Percentiles rank a stretch among this genome's conserved stretches.
phyloP scores from a whole-genome alignment of 1,140 invertebrate species.

The Drosophila lini region DNA sequence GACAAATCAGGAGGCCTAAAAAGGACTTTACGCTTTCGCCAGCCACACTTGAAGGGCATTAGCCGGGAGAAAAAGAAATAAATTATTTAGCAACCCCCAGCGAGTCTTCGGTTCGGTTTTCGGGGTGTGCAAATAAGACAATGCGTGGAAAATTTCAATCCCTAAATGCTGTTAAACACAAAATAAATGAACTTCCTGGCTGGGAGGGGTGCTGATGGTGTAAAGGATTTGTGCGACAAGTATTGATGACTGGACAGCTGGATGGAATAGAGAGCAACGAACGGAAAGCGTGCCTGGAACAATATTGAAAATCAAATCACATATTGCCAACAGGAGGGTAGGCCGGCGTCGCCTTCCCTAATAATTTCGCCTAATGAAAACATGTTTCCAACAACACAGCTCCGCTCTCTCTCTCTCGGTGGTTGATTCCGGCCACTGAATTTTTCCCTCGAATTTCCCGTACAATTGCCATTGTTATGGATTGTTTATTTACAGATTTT shows the following conservation, averaged over 20 bases:
- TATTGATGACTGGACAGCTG: slow-evolving; percentile 76
- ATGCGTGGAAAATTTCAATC: slow-evolving; percentile 71
- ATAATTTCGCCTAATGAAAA: slow-evolving; percentile 64
- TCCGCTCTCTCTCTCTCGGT: slow-evolving; percentile 33
- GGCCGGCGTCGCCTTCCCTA: slow-evolving; percentile 1
- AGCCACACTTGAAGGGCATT: slow-evolving; percentile 66
- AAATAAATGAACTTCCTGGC: slow-evolving; percentile 75
- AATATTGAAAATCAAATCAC: slow-evolving; percentile 49
- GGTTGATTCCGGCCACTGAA: slow-evolving; percentile 29
- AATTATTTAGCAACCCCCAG: slow-evolving; percentile 57
- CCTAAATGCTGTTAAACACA: slow-evolving; percentile 82
- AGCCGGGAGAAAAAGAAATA: slow-evolving; percentile 43
- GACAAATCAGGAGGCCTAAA: slow-evolving; percentile 67
- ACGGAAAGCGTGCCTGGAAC: slow-evolving; percentile 13
- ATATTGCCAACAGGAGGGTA: not conserved
- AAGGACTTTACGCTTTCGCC: slow-evolving; percentile 54
- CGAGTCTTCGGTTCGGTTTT: not conserved
- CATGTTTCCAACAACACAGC: slow-evolving; percentile 29
- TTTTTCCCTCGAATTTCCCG: slow-evolving; percentile 20
- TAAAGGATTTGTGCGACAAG: slow-evolving; percentile 77
- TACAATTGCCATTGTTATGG: slow-evolving; percentile 64
- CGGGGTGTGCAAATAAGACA: slow-evolving; percentile 72
- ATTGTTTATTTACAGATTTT: slow-evolving; percentile 70
- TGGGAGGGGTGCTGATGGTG: slow-evolving; percentile 29
- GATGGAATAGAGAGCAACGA: slow-evolving; percentile 14